These are phyloP conservation scores for Hemicrepidius hirtus DNA, from an alignment of 2,888 invertebrate species.

Conservation along the genomic window DNA sequence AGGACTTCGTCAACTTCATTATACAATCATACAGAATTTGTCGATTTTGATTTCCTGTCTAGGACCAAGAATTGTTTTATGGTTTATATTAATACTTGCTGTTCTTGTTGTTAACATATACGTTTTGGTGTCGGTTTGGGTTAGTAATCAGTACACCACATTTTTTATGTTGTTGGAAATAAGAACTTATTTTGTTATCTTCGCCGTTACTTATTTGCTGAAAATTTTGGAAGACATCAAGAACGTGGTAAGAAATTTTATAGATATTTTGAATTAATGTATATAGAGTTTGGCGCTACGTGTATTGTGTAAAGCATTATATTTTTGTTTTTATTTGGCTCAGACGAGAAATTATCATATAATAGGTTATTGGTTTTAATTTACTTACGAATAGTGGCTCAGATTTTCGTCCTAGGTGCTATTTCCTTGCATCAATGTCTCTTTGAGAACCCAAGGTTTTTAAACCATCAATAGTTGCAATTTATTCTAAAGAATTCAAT, in stretches of 20 bases:
- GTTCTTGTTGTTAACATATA: constrained; percentile 57
- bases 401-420: no score
- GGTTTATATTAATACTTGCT: constrained; percentile 48
- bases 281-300: no score
- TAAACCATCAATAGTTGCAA: no score
- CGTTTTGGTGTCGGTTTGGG: constrained; percentile 51
- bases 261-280: no score
- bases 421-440: no score
- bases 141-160: constrained; percentile 27
- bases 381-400: no score
- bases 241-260: constrained; percentile 39
- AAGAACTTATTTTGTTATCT: constrained; percentile 43
- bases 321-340: no score
- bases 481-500: no score
- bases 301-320: no score
- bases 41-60: constrained; percentile 45
- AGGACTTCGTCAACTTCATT: constrained; percentile 47
- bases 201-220: constrained; percentile 43
- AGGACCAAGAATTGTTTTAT: constrained; percentile 52
- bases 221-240: constrained; percentile 32
- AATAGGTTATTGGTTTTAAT: no score
- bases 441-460: no score
- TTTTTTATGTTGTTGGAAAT: constrained; percentile 51
- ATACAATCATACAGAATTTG: constrained; percentile 42
- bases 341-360: no score